Evolutionary conservation across 1,140 invertebrate genomes (phyloP), one percentile per base, ranked within the genome.

Genomic region (Trichonephila clavata): DNA sequence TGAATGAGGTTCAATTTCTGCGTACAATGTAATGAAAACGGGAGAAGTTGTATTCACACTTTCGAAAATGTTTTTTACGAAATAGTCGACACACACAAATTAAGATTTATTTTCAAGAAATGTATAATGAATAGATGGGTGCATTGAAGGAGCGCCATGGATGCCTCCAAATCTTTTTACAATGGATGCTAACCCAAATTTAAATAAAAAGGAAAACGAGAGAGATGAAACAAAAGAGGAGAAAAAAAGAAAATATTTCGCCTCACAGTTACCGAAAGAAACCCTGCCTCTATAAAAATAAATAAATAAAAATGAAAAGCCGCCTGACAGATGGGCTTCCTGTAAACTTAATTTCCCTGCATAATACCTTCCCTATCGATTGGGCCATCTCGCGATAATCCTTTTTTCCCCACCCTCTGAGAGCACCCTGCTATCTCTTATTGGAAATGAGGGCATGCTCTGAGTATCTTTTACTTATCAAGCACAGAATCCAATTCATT

Each of bases 341-440:
- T 68, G 71, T 39, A 39, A 77, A 77, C 71, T 77, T 77, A 77
- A 77, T 77, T 77, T 32, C 71, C 16, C 32, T 77, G 71, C 71
- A 32, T 77, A 27, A 68, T 21, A 68, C 65, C 24, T 10, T 68
- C 18, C n/a, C 16, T 16, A 77, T 77, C 71, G 71, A 77, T 77
- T 77, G 71, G 16, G 39, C 71, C 71, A 77, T 32, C 16, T 10
- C 6, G 43, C 43, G 43, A 50, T 8, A 8, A 50, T 50, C 43
- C 6, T 50, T 50, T 50, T 50, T 6, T 50, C 6, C 6, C 2
- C 8, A 0, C 5, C 8, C 6, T 50, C 2, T 16, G 68, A 32
- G 16, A 14, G 3, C 0, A 3, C 32, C 32, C 1, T 32, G 32
- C 32, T 3, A 39, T 27, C 65, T 24, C 6, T 50, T 50, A 68